Conservation (phyloP, 2,113 vertebrate genomes). For the Ctenomys sociabilis region DNA sequence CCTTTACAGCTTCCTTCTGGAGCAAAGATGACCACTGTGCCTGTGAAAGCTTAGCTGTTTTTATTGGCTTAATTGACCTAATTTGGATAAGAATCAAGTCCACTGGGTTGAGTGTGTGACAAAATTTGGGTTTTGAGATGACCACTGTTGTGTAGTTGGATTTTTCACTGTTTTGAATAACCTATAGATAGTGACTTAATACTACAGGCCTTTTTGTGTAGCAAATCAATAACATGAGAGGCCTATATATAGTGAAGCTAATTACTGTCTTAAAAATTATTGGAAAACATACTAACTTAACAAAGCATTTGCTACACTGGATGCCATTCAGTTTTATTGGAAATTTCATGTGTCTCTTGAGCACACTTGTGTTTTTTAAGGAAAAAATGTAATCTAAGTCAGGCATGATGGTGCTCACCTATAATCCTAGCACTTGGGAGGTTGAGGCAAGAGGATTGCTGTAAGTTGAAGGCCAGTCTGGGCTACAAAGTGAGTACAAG, state of each 20-base stretch:
- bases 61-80: conserved; percentile 38
- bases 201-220: not conserved
- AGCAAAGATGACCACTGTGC: not conserved
- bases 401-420: not conserved
- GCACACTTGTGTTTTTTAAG: not conserved
- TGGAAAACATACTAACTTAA: not conserved
- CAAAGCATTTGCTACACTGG: not conserved
- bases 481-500: not conserved
- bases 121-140: conserved; percentile 47
- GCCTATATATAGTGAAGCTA: not conserved
- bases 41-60: not conserved
- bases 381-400: not conserved
- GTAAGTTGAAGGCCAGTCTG: not conserved
- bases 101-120: conserved; percentile 9
- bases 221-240: not conserved
- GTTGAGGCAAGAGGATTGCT: not conserved
- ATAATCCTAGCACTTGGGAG: not conserved
- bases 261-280: conserved; percentile 10
- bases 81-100: conserved; percentile 44
- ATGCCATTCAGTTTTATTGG: not conserved
- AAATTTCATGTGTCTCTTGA: not conserved
- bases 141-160: conserved; percentile 15
- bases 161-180: conserved; percentile 53
- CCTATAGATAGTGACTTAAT: conserved; percentile 48
- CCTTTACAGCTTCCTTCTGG: not conserved